A percentile compares a stretch with the other conserved stretches of the same genome.
phyloP scores from a whole-genome alignment of 2,113 vertebrate species.

The Pangasianodon hypophthalmus region DNA sequence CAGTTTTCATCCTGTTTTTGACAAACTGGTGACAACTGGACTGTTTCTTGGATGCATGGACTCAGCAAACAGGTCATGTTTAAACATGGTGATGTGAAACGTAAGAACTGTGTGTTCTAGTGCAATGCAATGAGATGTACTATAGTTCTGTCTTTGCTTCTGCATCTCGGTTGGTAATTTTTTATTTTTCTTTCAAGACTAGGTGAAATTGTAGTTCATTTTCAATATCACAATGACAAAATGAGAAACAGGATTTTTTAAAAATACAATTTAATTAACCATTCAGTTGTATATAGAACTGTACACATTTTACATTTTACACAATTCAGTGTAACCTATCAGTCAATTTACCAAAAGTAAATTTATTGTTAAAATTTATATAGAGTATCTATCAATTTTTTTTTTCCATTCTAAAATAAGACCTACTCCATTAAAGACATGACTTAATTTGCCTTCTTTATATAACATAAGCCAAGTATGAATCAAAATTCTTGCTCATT shows the following conservation, averaged over 20 bases:
- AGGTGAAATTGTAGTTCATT: neutral
- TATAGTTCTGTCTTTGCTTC: neutral
- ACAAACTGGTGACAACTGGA: neutral
- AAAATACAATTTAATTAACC: constrained; percentile 77
- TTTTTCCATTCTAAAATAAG: constrained; percentile 50
- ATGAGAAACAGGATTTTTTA: constrained; percentile 57
- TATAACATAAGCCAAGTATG: constrained; percentile 57
- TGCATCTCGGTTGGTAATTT: neutral
- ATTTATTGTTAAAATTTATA: neutral
- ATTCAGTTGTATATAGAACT: constrained; percentile 71
- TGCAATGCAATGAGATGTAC: neutral
- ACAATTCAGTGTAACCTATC: constrained; percentile 60
- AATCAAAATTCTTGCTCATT: constrained; percentile 49
- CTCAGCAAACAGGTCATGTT: constrained; percentile 3
- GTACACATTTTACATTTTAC: constrained; percentile 77
- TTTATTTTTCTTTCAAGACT: neutral
- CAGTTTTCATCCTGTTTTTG: neutral
- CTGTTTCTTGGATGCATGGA: neutral
- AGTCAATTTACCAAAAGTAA: constrained; percentile 54
- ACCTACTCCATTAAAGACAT: constrained; percentile 18
- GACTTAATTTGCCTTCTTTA: constrained; percentile 54
- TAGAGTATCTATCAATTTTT: constrained; percentile 25
- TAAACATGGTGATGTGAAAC: neutral
- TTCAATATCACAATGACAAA: neutral
- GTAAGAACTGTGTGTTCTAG: neutral